These are phyloP conservation scores for Calyptommatus sinebrachiatus DNA, from an alignment of 2,113 vertebrate species.

Conservation along the genomic window DNA sequence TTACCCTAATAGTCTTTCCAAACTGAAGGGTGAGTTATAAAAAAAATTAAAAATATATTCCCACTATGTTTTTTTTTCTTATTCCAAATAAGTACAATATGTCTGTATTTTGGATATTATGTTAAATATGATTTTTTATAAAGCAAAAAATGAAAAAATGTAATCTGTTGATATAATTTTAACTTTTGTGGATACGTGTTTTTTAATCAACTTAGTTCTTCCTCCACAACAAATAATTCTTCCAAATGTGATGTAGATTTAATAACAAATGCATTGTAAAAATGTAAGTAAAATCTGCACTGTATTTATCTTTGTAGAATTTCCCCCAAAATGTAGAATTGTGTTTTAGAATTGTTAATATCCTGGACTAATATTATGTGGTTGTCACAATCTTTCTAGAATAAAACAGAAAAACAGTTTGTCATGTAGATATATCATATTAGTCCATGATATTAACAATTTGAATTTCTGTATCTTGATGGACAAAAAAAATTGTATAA, in stretches of 20 bases:
- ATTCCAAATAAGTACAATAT: background rate
- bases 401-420: background rate
- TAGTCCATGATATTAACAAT: background rate
- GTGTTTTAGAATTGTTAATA: no score
- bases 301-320: background rate
- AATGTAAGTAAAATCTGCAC: background rate
- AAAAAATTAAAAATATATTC: background rate
- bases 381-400: background rate
- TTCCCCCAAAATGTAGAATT: no score
- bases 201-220: no score
- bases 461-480: no score
- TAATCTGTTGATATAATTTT: background rate
- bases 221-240: background rate
- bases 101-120: background rate
- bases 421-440: background rate
- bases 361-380: no score
- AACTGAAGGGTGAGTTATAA: background rate
- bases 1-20: background rate
- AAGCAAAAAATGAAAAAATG: background rate
- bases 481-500: no score
- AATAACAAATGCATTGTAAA: no score
- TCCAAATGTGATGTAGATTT: no score
- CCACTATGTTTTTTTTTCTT: background rate
- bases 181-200: background rate
- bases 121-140: background rate